Evolutionary conservation across 1,140 invertebrate genomes (phyloP), one percentile per base, ranked within the genome.

Genomic region (Drosophila pachea): DNA sequence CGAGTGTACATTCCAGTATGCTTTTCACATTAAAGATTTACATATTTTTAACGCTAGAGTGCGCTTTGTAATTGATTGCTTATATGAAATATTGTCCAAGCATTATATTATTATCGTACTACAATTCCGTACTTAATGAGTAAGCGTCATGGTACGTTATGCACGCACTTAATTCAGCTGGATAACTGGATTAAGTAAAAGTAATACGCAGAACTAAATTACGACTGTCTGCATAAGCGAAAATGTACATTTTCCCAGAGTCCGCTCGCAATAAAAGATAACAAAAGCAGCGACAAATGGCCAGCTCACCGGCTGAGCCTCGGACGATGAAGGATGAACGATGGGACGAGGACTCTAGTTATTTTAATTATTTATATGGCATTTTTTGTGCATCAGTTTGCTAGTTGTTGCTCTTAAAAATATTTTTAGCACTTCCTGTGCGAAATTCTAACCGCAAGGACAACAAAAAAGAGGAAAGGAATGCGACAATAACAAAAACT

Each of bases 351-450:
- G 38, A 5, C 53, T 60, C 60, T 47, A 61, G 64, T 72, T 72
- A 68, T 68, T 72, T 67, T 68, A 45, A 68, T 72, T 72, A 72
- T 71, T 71, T 71, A 71, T 62, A 68, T 56, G 33, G 16, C 40
- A 36, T 11, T 50, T 38, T 67, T 50, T 40, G 29, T 32, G n/a
- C 53, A 38, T 42, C 45, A 64, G 22, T 56, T 64, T 53, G 54
- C 58, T 55, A 22, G 47, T 54, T 60, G 64, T 42, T 55, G 43
- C 43, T 56, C 56, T 72, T 50, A 42, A 61, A 61, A 68, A 55
- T 68, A 61, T 72, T 68, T 72, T 68, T 68, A 68, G 38, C 69
- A 72, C 69, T 68, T 72, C 69, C 69, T 72, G 69, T 56, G 69
- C 65, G 55, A 72, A 72, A 72, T 68, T 67, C 56, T 35, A 56